Base-by-base conservation (phyloP, 2,113 vertebrate genomes). In the Corythaeola cristata region DNA sequence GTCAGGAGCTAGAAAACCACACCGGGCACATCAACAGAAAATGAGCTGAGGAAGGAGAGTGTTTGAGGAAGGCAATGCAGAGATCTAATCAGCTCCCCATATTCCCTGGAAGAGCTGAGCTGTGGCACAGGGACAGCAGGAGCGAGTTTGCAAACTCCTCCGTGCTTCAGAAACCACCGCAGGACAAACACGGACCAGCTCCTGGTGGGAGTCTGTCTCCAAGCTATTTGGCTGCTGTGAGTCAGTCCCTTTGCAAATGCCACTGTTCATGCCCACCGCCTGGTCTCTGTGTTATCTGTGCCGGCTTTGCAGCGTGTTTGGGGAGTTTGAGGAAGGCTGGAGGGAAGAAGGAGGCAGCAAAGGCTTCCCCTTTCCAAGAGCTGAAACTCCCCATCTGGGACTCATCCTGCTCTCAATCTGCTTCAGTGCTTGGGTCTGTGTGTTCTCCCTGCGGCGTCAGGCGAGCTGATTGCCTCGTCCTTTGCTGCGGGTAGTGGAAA, bases 1-100 rank as follows among this genome's bases (percentile, higher is more conserved):
- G 91, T 90, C 71, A 90, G 93, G 67, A 96, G 86, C 37, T 53
- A 66, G 77, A 94, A 90, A 96, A 49, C 74, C 95, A 90, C 87
- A 89, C 74, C 59, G 94, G 92, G 73, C 0, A 0, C 93, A 90
- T 94, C 96, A 95, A 67, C 85, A 85, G 92, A 96, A 93, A 96
- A 66, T 13, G 44, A 88, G 72, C 59, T 80, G 81, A 47, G 41
- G 76, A 93, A 55, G 60, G 47, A 50, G 67, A 75, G 47, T 32
- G 62, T 68, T 89, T 86, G 55, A 95, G 79, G 79, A 82, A 91
- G 63, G 53, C 73, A 89, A 56, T 12, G 59, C 79, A 80, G 79
- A 80, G 93, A 92, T 75, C 20, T 94, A 56, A 15, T 90, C 85
- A 64, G 64, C 52, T 95, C 79, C 73, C 67, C 28, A 3, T 5